A percentile compares a stretch with the other conserved stretches of the same genome.
phyloP scores from a whole-genome alignment of 2,113 vertebrate genomes.

The Pagrus major region DNA sequence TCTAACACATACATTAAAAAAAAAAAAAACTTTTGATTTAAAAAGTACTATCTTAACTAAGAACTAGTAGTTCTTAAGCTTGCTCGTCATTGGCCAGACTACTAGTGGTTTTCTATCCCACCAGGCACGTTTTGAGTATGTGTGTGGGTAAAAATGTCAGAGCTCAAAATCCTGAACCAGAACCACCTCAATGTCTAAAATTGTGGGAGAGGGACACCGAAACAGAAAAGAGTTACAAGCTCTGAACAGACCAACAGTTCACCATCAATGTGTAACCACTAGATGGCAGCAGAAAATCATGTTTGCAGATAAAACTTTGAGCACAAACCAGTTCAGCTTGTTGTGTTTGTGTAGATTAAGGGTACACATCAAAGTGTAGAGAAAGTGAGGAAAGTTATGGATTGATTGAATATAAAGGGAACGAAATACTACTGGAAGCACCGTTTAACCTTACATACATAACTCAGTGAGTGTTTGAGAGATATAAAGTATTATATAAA shows the following conservation, averaged over 20 bases:
- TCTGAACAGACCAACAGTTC: neutral
- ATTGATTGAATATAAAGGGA: neutral
- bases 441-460: neutral
- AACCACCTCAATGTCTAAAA: neutral
- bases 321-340: neutral
- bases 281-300: slow-evolving; percentile 70
- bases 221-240: neutral
- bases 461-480: neutral
- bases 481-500: neutral
- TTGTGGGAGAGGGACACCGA: no score
- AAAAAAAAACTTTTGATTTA: no score
- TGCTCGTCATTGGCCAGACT: neutral
- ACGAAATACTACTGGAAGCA: neutral
- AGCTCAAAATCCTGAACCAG: neutral
- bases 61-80: neutral
- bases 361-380: neutral
- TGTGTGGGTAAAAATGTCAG: neutral
- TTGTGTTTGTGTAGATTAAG: neutral
- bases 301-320: neutral
- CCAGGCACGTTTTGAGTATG: neutral
- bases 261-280: slow-evolving; percentile 50
- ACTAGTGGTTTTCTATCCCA: neutral
- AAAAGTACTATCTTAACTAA: neutral
- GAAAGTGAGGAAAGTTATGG: neutral
- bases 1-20: neutral